These are phyloP conservation scores for Procambarus clarkii DNA, from an alignment of 1,140 invertebrate species.

Conservation along the genomic window DNA sequence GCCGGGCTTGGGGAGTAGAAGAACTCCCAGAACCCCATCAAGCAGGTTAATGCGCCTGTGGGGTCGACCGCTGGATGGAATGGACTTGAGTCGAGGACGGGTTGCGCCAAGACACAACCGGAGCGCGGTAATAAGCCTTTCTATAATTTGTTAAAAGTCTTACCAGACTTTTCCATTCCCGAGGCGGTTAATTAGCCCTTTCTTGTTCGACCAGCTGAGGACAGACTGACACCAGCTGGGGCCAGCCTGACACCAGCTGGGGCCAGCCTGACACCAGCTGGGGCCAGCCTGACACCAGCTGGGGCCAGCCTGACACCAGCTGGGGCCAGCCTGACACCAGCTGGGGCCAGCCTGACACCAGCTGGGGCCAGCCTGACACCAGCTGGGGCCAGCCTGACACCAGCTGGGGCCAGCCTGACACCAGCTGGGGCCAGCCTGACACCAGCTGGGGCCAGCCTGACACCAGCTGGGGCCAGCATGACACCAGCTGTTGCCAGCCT, in stretches of 20 bases:
- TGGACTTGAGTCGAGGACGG: too few species aligned
- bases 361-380: not conserved
- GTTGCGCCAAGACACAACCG: too few species aligned
- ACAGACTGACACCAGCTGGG: not conserved
- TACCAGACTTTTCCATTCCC: not conserved
- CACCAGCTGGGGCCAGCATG: not conserved
- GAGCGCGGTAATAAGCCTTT: not conserved
- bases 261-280: too few species aligned
- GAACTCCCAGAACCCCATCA: too few species aligned
- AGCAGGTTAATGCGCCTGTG: too few species aligned
- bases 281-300: not conserved
- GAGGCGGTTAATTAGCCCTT: not conserved
- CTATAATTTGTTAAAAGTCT: constrained; percentile 3
- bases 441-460: not conserved
- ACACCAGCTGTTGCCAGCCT: not conserved
- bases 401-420: not conserved
- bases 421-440: not conserved
- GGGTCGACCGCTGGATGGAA: too few species aligned
- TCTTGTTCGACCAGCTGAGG: not conserved
- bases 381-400: not conserved
- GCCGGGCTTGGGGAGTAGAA: too few species aligned
- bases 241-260: not conserved
- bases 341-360: not conserved
- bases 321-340: not conserved
- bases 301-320: not conserved